A percentile compares a stretch with the other conserved stretches of the same genome.
phyloP scores from a whole-genome alignment of 2,888 invertebrate species.

The Apantesis nais region DNA sequence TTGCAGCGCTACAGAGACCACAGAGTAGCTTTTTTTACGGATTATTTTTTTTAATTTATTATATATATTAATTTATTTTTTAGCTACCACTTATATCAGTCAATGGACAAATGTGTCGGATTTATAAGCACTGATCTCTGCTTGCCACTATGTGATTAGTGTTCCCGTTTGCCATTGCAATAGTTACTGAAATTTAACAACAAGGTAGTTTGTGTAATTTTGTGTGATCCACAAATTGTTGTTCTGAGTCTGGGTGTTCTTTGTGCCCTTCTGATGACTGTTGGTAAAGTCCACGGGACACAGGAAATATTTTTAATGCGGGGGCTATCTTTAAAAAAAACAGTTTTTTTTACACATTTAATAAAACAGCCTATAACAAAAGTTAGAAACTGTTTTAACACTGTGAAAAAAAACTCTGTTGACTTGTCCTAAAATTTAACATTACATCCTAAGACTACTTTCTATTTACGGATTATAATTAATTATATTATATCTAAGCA shows the following conservation, averaged over 20 bases:
- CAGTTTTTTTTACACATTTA: background rate
- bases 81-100: background rate
- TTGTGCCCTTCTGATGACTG: too few relatives aligned
- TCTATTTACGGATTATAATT: too few relatives aligned
- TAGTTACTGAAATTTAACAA: background rate
- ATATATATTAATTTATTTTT: too few relatives aligned
- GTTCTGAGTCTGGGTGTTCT: too few relatives aligned
- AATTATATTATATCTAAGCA: too few relatives aligned
- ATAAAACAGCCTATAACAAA: too few relatives aligned
- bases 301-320: too few relatives aligned
- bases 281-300: too few relatives aligned
- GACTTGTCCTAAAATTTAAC: background rate
- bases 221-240: too few relatives aligned
- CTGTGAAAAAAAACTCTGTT: background rate
- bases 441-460: background rate
- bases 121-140: background rate
- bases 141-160: background rate
- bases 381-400: too few relatives aligned
- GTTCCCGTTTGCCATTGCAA: background rate
- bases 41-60: too few relatives aligned
- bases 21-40: constrained; percentile 47
- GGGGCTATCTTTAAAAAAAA: too few relatives aligned
- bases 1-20: constrained; percentile 32
- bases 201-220: background rate
- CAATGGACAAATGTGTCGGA: background rate